Evolutionary conservation across 2,888 invertebrate genomes (phyloP).

Genomic region (Agonum fuliginosum): DNA sequence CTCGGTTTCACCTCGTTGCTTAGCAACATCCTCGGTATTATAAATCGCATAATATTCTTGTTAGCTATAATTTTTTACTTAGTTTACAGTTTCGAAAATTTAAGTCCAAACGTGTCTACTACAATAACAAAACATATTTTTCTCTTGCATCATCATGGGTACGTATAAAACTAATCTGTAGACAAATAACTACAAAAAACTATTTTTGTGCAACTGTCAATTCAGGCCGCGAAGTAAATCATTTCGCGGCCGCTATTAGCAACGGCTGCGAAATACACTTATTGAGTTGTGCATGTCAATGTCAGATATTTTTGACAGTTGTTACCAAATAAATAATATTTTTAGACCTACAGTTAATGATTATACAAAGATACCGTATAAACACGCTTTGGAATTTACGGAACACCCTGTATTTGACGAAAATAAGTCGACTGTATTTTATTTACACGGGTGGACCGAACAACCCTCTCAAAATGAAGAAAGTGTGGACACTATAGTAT

Average conservation of each 20-base stretch:
- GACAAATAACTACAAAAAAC: too few relatives aligned
- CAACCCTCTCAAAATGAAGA: conserved; percentile 34
- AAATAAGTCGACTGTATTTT: conserved; percentile 36
- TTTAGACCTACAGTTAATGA: conserved; percentile 43
- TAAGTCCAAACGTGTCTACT: neutral
- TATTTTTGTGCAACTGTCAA: too few relatives aligned
- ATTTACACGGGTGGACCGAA: conserved; percentile 49
- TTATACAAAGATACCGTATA: conserved; percentile 26
- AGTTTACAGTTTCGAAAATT: neutral
- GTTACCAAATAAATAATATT: neutral
- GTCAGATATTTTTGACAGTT: too few relatives aligned
- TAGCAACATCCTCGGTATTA: too few relatives aligned
- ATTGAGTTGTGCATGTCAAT: too few relatives aligned
- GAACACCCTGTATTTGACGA: conserved; percentile 5
- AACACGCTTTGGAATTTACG: conserved; percentile 34
- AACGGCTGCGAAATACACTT: too few relatives aligned
- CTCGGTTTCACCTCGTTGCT: too few relatives aligned
- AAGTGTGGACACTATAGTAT: conserved; percentile 35
- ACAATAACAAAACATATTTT: neutral
- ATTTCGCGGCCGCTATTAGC: too few relatives aligned
- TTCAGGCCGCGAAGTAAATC: too few relatives aligned
- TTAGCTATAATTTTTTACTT: too few relatives aligned
- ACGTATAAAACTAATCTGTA: neutral
- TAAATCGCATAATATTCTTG: too few relatives aligned
- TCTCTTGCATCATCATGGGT: conserved; percentile 39